Base-by-base conservation (phyloP, 2,113 vertebrate genomes). In the Piliocolobus tephrosceles region DNA sequence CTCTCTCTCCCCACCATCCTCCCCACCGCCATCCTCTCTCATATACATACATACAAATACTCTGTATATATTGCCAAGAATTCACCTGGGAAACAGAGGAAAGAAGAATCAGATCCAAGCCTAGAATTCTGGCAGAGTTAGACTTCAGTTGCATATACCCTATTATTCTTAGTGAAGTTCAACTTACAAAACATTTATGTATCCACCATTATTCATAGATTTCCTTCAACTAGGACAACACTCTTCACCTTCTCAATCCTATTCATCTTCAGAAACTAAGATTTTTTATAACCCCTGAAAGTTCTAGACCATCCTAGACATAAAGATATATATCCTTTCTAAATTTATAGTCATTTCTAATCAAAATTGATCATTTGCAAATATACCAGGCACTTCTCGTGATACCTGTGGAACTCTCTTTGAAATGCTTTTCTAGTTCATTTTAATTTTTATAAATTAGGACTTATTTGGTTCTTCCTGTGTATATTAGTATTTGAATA, bases 391-490 rank as follows among this genome's bases (percentile, higher is more conserved):
- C 7, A 87, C 18, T 84, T 89, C 2, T 82, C 88, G 12, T 55
- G n/a, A 81, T 73, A 76, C 2, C 14, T 45, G 5, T 38, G 16
- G 9, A 80, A 25, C 10, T 58, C 61, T 47, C 11, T 81, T 88
- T 86, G 25, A 89, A 88, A 88, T 32, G 52, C 8, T 92, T 1
- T 30, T 64, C 17, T 23, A 25, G 38, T 94, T 92, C 8, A 82
- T 40, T 94, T 95, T 57, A 92, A 83, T 91, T 93, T 78, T 18
- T 70, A 40, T 58, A 88, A 73, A 40, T 61, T 68, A n/a, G 7
- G 72, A n/a, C 17, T 82, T 85, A 94, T 55, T 73, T 70, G 35
- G 18, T 75, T 90, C 23, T 92, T 80, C 55, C 17, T 86, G 20
- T n/a, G 18, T 52, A 82, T 47, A 72, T 73, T 73, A n/a, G 22